Conservation (phyloP, 2,888 invertebrate species). For the Clusia tigrina region DNA sequence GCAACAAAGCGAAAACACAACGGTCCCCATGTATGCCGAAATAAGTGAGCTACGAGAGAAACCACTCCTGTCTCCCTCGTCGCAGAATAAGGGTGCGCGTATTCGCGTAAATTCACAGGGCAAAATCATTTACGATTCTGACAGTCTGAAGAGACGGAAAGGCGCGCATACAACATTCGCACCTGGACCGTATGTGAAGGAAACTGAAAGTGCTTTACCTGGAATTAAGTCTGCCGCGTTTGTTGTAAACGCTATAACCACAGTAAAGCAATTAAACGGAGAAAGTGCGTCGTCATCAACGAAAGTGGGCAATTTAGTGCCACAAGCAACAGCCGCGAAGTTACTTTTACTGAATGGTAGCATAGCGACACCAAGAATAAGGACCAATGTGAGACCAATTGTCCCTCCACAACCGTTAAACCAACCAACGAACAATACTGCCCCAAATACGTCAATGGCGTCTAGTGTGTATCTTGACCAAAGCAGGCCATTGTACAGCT, state of each 20-base stretch:
- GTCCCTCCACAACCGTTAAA: conserved; percentile 46
- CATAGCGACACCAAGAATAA: conserved; percentile 53
- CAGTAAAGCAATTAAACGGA: conserved; percentile 23
- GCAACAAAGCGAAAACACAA: conserved; percentile 35
- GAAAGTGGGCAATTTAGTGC: conserved; percentile 2
- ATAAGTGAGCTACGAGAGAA: conserved; percentile 55
- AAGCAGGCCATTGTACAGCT: conserved; percentile 36
- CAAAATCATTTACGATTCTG: conserved; percentile 87
- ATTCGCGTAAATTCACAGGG: conserved; percentile 83
- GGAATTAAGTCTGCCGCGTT: conserved; percentile 23
- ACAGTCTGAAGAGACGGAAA: conserved; percentile 79
- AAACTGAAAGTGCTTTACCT: conserved; percentile 65
- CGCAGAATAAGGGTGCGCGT: conserved; percentile 65
- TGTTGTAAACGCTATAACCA: too few relatives aligned
- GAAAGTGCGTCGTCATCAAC: conserved; percentile 25
- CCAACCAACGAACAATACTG: conserved; percentile 27
- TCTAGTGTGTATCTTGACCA: conserved; percentile 22
- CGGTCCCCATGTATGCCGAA: conserved; percentile 61
- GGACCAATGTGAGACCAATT: conserved; percentile 62
- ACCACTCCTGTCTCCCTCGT: conserved; percentile 33
- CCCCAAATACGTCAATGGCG: neutral
- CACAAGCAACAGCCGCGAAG: conserved; percentile 43
- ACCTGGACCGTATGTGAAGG: conserved; percentile 86
- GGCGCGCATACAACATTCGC: conserved; percentile 86
- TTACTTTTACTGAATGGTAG: conserved; percentile 51